phyloP scores from a whole-genome alignment of 2,888 invertebrate species.

The Taenaris catops region DNA sequence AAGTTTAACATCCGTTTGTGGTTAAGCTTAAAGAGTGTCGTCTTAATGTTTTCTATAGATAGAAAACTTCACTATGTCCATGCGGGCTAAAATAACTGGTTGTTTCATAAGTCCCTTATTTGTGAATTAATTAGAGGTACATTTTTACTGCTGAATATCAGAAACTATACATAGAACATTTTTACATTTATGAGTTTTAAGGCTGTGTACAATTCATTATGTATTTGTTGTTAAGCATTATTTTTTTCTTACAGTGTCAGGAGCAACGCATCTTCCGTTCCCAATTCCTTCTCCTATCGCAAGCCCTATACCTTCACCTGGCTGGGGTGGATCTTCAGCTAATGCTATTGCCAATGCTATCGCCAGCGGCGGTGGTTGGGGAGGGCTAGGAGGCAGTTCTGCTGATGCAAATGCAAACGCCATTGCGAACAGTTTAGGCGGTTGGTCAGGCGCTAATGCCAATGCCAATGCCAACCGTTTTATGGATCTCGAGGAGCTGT shows the following conservation, averaged over 20 bases:
- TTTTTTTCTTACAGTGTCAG: background rate
- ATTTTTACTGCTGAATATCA: too few relatives aligned
- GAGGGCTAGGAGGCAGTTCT: constrained; percentile 15
- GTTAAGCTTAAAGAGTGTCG: too few relatives aligned
- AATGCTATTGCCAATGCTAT: constrained; percentile 19
- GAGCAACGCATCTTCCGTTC: background rate
- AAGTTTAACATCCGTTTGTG: too few relatives aligned
- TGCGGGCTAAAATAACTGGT: too few relatives aligned
- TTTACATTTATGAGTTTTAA: too few relatives aligned
- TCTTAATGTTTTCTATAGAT: too few relatives aligned
- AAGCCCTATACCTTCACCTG: background rate
- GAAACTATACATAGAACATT: too few relatives aligned
- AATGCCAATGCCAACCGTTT: constrained; percentile 79
- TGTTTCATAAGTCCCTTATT: too few relatives aligned
- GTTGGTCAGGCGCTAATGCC: constrained; percentile 19
- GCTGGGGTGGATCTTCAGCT: constrained; percentile 14
- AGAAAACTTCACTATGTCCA: too few relatives aligned
- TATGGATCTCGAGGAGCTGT: constrained; percentile 95
- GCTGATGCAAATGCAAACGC: constrained; percentile 24
- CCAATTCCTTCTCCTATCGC: background rate
- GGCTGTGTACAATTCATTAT: too few relatives aligned
- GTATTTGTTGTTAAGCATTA: background rate
- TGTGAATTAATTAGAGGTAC: too few relatives aligned
- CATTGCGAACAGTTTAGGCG: constrained; percentile 10
- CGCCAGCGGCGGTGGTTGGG: constrained; percentile 12